A percentile compares a stretch with the other conserved stretches of the same genome.
These are phyloP conservation scores for Omphaloscelis lunosa DNA, from an alignment of 2,888 invertebrate species.

Conservation along the genomic window DNA sequence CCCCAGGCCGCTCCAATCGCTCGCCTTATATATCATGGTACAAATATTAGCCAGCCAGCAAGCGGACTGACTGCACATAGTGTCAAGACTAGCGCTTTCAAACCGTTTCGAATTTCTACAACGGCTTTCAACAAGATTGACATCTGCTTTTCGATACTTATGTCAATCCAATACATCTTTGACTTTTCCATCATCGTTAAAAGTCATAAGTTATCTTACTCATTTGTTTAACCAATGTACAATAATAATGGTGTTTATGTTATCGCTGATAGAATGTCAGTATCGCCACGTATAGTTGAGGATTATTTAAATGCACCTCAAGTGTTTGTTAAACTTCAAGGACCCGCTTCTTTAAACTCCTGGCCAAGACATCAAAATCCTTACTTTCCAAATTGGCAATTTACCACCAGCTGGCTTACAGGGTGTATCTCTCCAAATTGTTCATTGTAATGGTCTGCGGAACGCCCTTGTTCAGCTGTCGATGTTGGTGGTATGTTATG, in stretches of 20 bases:
- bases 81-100: background rate
- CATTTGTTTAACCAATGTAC: too few species aligned
- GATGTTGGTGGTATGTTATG: conserved; percentile 6
- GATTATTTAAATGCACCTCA: background rate
- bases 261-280: background rate
- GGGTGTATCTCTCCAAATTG: conserved; percentile 9
- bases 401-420: conserved; percentile 29
- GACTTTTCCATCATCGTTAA: background rate
- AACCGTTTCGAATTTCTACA: too few species aligned
- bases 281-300: background rate
- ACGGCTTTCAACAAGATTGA: background rate
- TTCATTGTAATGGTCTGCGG: conserved; percentile 14
- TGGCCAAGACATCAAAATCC: background rate
- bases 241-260: too few species aligned
- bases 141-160: background rate
- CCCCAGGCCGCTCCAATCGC: background rate
- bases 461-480: conserved; percentile 9
- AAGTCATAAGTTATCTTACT: too few species aligned
- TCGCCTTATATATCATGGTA: background rate
- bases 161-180: too few species aligned
- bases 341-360: background rate
- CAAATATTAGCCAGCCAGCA: background rate
- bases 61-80: background rate
- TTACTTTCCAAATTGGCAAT: conserved; percentile 32
- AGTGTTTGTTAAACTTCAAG: background rate